A percentile compares a stretch with the other conserved stretches of the same genome.
phyloP scores from a whole-genome alignment of 2,797 vertebrate genomes.

The Lagodon rhomboides region DNA sequence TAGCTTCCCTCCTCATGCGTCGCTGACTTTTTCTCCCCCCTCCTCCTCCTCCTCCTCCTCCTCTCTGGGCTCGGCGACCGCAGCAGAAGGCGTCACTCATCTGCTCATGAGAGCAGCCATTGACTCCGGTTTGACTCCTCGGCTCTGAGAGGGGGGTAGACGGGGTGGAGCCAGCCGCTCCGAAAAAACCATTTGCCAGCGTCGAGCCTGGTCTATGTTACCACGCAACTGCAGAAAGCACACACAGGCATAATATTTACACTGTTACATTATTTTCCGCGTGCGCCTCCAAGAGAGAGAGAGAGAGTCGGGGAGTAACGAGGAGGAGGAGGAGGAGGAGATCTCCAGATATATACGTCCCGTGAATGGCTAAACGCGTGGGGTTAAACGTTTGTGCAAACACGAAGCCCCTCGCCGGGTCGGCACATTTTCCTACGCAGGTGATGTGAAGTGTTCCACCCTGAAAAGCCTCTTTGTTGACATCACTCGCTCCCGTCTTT shows the following conservation, averaged over 20 bases:
- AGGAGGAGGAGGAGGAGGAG: conserved; percentile 28
- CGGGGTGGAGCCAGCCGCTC: conserved; percentile 72
- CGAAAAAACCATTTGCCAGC: conserved; percentile 73
- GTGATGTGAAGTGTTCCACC: conserved; percentile 79
- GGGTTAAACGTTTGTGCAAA: conserved; percentile 80
- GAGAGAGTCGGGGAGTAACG: conserved; percentile 49
- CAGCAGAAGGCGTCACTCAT: conserved; percentile 82
- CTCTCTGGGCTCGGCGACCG: conserved; percentile 47
- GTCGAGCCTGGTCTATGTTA: conserved; percentile 79
- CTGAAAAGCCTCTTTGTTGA: conserved; percentile 72
- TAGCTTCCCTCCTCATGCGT: conserved; percentile 39
- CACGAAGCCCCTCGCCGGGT: conserved; percentile 57
- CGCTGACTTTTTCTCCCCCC: background rate
- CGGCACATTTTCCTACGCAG: conserved; percentile 72
- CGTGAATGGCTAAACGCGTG: conserved; percentile 47
- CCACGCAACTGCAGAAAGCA: conserved; percentile 85
- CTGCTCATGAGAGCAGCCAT: conserved; percentile 81
- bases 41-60: background rate
- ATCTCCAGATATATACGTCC: conserved; percentile 37
- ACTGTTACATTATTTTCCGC: conserved; percentile 86
- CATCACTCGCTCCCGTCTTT: conserved; percentile 63
- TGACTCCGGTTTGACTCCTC: conserved; percentile 78
- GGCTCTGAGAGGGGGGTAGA: conserved; percentile 63
- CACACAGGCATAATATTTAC: conserved; percentile 88
- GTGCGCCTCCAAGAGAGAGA: conserved; percentile 71